These are phyloP conservation scores for Bufo gargarizans DNA, from an alignment of 2,113 vertebrate species.

Conservation along the genomic window DNA sequence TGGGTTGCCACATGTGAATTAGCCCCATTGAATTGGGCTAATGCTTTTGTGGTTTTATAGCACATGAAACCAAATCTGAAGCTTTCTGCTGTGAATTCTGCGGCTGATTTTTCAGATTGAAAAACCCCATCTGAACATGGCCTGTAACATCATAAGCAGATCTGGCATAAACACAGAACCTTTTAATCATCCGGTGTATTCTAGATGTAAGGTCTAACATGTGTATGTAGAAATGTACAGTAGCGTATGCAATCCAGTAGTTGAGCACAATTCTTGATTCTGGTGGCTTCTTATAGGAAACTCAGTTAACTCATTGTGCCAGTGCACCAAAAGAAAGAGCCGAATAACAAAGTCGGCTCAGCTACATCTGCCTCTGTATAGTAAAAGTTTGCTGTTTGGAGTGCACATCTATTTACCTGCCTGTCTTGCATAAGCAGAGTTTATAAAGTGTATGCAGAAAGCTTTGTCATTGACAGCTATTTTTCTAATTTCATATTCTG, in stretches of 20 bases:
- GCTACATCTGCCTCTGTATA: neutral
- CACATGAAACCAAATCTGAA: too few relatives aligned
- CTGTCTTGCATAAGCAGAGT: slow-evolving; percentile 9
- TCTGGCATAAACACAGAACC: neutral
- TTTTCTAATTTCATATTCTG: slow-evolving; percentile 73
- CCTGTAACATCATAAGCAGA: too few relatives aligned
- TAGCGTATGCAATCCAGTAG: too few relatives aligned
- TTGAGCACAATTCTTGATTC: neutral
- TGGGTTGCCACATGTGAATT: too few relatives aligned
- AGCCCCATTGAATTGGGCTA: too few relatives aligned
- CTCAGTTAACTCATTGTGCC: neutral
- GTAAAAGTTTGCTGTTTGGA: neutral
- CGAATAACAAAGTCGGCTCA: neutral
- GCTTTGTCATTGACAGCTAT: slow-evolving; percentile 63
- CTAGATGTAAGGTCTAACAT: neutral
- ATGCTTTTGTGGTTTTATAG: too few relatives aligned
- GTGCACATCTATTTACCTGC: slow-evolving; percentile 1
- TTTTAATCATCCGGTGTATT: neutral
- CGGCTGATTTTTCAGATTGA: too few relatives aligned
- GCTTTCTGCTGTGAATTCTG: too few relatives aligned
- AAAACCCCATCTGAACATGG: too few relatives aligned
- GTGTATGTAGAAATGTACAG: neutral
- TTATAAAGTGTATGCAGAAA: slow-evolving; percentile 31
- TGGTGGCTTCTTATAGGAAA: neutral
- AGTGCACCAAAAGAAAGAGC: neutral